These are phyloP conservation scores for Danio jaintianensis DNA, from an alignment of 2,797 vertebrate species.

Conservation along the genomic window DNA sequence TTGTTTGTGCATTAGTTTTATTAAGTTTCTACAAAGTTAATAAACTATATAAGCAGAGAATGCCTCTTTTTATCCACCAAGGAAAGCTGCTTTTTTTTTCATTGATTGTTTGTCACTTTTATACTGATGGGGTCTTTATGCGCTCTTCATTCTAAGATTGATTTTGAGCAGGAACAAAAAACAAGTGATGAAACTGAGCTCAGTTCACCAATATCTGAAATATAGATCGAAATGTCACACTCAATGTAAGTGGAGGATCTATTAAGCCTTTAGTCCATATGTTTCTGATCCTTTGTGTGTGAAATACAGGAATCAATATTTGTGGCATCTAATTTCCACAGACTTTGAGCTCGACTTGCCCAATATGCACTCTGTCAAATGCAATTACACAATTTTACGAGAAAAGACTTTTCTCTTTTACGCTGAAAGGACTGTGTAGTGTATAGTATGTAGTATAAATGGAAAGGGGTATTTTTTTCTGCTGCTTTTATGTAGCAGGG, in stretches of 20 bases:
- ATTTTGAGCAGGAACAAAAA: constrained; percentile 8
- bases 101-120: not conserved
- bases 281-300: constrained; percentile 12
- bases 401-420: constrained; percentile 8
- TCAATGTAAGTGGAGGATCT: not conserved
- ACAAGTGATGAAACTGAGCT: not conserved
- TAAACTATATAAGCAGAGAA: not conserved
- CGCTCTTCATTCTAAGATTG: constrained; percentile 16
- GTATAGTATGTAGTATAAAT: not conserved
- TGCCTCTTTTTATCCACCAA: not conserved
- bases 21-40: not conserved
- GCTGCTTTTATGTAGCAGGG: not conserved
- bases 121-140: not conserved
- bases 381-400: constrained; percentile 9
- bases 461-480: not conserved
- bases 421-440: not conserved
- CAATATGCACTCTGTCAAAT: constrained; percentile 20
- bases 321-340: constrained; percentile 32
- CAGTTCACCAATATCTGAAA: not conserved
- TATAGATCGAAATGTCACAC: constrained; percentile 8
- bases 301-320: constrained; percentile 20
- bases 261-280: not conserved
- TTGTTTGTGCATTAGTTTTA: not conserved
- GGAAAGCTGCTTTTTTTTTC: not conserved
- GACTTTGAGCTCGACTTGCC: not conserved